These are phyloP conservation scores for Wasmannia auropunctata DNA, from an alignment of 1,140 invertebrate genomes.

Conservation along the genomic window DNA sequence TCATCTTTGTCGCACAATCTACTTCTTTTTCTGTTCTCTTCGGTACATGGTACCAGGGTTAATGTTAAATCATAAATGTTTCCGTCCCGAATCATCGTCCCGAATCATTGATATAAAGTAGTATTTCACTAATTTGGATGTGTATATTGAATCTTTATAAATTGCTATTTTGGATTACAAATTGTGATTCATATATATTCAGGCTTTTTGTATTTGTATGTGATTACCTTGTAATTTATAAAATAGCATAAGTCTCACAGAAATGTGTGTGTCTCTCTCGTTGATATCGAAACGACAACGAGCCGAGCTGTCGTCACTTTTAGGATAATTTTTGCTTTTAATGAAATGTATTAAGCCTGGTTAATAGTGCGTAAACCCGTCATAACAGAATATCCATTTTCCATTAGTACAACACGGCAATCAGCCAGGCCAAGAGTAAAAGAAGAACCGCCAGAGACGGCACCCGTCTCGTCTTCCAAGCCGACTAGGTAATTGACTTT, in stretches of 20 bases:
- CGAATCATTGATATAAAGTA: slow-evolving; percentile 1
- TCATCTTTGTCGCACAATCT: background rate
- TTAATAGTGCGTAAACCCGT: slow-evolving; percentile 71
- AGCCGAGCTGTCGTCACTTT: background rate
- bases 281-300: slow-evolving; percentile 11
- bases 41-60: slow-evolving; percentile 16
- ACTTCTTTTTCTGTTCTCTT: background rate
- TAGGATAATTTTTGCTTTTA: slow-evolving; percentile 32
- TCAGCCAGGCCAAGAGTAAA: slow-evolving; percentile 86
- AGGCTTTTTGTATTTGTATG: background rate
- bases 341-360: slow-evolving; percentile 68
- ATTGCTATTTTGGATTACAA: background rate
- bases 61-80: slow-evolving; percentile 19
- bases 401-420: slow-evolving; percentile 88
- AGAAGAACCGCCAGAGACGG: slow-evolving; percentile 85
- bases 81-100: background rate
- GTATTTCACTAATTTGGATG: background rate
- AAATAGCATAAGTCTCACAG: background rate
- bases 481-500: slow-evolving; percentile 85
- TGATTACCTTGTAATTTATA: slow-evolving; percentile 34
- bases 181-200: background rate
- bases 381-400: slow-evolving; percentile 86
- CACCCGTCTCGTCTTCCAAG: slow-evolving; percentile 86
- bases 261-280: slow-evolving; percentile 11
- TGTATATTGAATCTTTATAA: slow-evolving; percentile 1